Base-by-base conservation (phyloP, 2,113 vertebrate species). In the Ibidorhyncha struthersii region DNA sequence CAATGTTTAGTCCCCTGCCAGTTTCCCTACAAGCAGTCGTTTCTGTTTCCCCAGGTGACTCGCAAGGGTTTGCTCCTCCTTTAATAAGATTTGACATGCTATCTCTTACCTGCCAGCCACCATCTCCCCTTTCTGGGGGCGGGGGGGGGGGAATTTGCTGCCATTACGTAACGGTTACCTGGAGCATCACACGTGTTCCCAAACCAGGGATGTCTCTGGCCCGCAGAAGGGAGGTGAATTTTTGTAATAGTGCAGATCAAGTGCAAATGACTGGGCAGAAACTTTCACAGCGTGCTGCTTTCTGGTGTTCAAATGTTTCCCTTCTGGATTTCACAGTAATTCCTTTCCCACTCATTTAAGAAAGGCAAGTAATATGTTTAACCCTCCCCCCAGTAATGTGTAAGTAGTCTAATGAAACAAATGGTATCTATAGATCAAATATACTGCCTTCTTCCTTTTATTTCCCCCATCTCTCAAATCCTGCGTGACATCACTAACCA, bases 161-260 rank as follows among this genome's bases (percentile, higher is more conserved):
- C 43, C 8, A 94, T 98, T 98, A 97, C 81, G 88, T 98, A 98
- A 98, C 69, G 10, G 81, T 95, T 97, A 97, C 97, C 98, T 98
- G 96, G 97, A 98, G 88, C 96, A 93, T 55, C 1, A 0, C 92
- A 95, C 71, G 34, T 87, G 70, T 97, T 95, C 96, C 94, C 95
- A 96, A 78, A 95, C 81, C 82, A 93, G 93, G 74, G 93, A 89
- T 97, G 87, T 55, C 66, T 89, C 71, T 94, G 70, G 55, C 74
- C 73, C 1, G 1, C 72, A 74, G 78, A 70, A 7, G 1, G 20
- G 67, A 94, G 72, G n/a, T 70, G 19, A 40, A 87, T 94, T 67
- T 83, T 59, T 85, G 23, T 73, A 58, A 72, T 88, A 81, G 66
- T 65, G 36, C 38, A 80, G 82, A 65, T 79, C 62, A 40, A 58